Evolutionary conservation across 2,797 vertebrate species (phyloP), one percentile per base, ranked within the genome.

Genomic region (Graptemys geographica): DNA sequence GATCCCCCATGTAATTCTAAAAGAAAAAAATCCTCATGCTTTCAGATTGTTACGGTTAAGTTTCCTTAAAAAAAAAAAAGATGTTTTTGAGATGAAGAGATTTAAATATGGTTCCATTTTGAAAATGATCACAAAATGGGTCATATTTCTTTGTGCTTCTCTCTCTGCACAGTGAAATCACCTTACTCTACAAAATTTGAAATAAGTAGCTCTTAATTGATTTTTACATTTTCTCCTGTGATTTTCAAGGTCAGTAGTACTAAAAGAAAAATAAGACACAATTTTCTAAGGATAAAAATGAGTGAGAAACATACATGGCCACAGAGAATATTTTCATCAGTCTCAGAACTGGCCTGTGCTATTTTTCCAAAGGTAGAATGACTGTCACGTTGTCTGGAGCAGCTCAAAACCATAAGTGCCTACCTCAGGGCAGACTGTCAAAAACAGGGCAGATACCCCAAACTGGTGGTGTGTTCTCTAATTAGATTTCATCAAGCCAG

Each of bases 111-210:
- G 16, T 69, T 69, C 62, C 33, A n/a, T 69, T 94, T 33, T 79
- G 53, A 76, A 76, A 76, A 76, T 47, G 76, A 90, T 84, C 33
- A 83, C 89, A 94, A 95, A 95, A 94, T 83, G 56, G 56, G 47
- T 93, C 87, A 81, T 92, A 44, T 89, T 11, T 89, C 92, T 95
- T 96, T 69, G 62, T 69, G n/a, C n/a, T 49, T 62, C 2, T 69
- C n/a, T 76, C 0, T 16, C 87, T 85, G 83, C 56, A 31, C 49
- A 90, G 69, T 81, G 84, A 97, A 92, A 91, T 52, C 78, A 83
- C 19, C 82, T 91, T 85, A 90, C 33, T 84, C 49, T 88, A 95
- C 86, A 92, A 94, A 86, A 72, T 41, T 57, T 88, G 84, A 89
- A 92, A 91, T 8, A 55, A 62, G 86, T 52, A 84, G 16, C 37